A percentile compares a stretch with the other conserved stretches of the same genome.
Conservation (phyloP, 2,888 invertebrate genomes). For the Eupithecia centaureata region DNA sequence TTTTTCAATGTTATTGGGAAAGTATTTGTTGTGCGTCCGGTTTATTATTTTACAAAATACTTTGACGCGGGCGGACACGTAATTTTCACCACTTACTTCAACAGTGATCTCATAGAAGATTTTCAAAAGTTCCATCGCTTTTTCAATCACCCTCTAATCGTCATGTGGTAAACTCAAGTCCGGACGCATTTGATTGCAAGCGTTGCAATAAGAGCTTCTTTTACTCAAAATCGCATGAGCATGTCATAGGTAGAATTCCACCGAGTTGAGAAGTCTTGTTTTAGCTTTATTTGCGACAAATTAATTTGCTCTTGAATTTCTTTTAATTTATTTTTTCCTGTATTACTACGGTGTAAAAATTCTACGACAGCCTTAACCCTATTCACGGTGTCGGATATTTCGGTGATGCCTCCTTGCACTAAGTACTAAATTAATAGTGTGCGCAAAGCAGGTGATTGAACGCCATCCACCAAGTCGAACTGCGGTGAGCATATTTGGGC, state of each 20-base stretch:
- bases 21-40: too few relatives aligned
- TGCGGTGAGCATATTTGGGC: too few relatives aligned
- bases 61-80: background rate
- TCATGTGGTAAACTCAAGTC: background rate
- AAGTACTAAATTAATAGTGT: too few relatives aligned
- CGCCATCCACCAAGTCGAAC: too few relatives aligned
- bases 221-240: background rate
- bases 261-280: background rate
- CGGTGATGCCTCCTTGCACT: too few relatives aligned
- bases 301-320: background rate
- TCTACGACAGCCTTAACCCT: background rate
- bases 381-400: background rate
- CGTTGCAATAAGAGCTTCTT: background rate
- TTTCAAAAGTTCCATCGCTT: background rate
- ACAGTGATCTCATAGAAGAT: background rate
- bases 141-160: background rate
- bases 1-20: background rate
- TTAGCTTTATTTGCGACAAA: background rate
- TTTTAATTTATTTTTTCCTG: background rate
- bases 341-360: background rate
- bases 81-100: background rate
- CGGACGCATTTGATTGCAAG: background rate
- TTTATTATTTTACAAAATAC: background rate
- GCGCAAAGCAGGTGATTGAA: too few relatives aligned
- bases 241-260: background rate